phyloP scores from a whole-genome alignment of 1,140 invertebrate species.

The Battus philenor region DNA sequence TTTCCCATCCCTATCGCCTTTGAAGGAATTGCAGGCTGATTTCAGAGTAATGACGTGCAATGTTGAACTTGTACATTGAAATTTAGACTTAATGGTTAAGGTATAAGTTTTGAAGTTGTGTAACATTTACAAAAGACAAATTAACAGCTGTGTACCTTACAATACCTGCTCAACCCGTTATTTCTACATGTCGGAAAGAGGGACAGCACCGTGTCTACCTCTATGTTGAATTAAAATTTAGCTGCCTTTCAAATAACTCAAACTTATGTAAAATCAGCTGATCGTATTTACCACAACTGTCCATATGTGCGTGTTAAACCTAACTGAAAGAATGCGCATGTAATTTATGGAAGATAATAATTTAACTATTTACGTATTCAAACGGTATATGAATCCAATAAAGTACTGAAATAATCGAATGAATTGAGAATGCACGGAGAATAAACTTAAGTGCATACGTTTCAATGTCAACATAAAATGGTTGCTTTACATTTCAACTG shows the following conservation, averaged over 20 bases:
- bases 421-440: neutral
- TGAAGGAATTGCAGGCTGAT: conserved; percentile 17
- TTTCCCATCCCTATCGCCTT: conserved; percentile 9
- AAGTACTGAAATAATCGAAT: no score
- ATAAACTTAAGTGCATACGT: conserved; percentile 10
- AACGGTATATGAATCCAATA: neutral
- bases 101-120: conserved; percentile 1
- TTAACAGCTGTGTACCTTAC: conserved; percentile 10
- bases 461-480: conserved; percentile 24
- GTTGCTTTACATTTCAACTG: conserved; percentile 28
- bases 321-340: no score
- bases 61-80: neutral
- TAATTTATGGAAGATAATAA: no score
- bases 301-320: no score
- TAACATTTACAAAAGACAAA: neutral
- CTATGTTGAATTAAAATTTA: conserved; percentile 4
- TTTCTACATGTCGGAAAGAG: conserved; percentile 2
- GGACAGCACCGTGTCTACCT: neutral
- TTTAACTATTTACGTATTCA: neutral
- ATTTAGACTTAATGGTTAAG: neutral
- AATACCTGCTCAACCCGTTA: conserved; percentile 11
- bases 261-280: conserved; percentile 4
- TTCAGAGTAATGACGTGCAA: conserved; percentile 7
- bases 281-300: conserved; percentile 12
- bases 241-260: conserved; percentile 2